These are phyloP conservation scores for Agrochola litura DNA, from an alignment of 2,888 invertebrate species.

Conservation along the genomic window DNA sequence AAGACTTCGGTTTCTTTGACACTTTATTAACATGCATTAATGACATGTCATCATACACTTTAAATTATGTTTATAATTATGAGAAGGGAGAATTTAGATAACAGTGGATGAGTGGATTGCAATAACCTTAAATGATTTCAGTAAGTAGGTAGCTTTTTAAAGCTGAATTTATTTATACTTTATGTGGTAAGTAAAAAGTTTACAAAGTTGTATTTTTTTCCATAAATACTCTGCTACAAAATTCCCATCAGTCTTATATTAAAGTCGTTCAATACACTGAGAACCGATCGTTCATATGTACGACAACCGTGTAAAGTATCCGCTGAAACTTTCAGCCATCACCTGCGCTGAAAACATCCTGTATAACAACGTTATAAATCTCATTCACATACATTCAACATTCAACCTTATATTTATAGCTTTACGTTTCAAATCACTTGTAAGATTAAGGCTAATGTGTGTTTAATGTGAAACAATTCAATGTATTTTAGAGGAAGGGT, in stretches of 20 bases:
- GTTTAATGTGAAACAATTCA: constrained; percentile 60
- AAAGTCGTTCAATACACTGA: constrained; percentile 36
- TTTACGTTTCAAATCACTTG: constrained; percentile 7
- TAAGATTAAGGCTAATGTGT: constrained; percentile 8
- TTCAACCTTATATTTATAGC: constrained; percentile 14
- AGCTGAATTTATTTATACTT: too few species aligned
- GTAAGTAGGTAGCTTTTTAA: too few species aligned
- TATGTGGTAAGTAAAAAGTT: too few species aligned
- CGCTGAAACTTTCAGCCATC: constrained; percentile 51
- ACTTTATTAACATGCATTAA: constrained; percentile 7
- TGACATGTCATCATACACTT: neutral
- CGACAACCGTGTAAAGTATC: constrained; percentile 36
- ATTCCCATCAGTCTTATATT: constrained; percentile 15
- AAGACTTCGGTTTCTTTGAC: neutral
- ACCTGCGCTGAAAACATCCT: constrained; percentile 40
- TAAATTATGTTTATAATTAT: neutral
- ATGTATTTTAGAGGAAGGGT: constrained; percentile 49
- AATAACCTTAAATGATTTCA: neutral
- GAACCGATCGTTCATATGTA: constrained; percentile 44
- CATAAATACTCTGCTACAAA: neutral
- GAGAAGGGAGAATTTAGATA: neutral
- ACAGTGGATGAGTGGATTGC: neutral
- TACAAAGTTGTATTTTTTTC: too few species aligned
- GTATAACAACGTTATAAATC: constrained; percentile 16
- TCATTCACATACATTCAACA: neutral